Base-by-base conservation (phyloP, 2,797 vertebrate species). In the Morelia viridis region DNA sequence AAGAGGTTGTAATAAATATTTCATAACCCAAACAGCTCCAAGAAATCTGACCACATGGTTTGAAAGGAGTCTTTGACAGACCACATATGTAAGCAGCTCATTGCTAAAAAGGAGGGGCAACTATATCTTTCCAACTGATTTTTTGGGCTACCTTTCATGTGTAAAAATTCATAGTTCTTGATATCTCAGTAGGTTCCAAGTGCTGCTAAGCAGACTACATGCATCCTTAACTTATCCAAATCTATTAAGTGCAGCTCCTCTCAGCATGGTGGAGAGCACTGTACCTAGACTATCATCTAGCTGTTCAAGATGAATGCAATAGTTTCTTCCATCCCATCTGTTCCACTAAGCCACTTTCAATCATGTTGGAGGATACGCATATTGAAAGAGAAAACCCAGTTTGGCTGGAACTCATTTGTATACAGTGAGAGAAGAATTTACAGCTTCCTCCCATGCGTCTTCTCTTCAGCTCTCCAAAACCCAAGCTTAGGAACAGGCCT, bases 401-500 rank as follows among this genome's bases (percentile, higher is more conserved):
- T 93, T 19, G 86, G 53, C 87, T 12, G 35, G 89, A 91, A 60
- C 84, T 91, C 3, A 12, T 22, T 90, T 92, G 62, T 89, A 90
- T 86, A 91, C 89, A 80, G 9, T n/a, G 8, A 61, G 56, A 92
- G 46, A 89, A 61, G 88, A 92, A 88, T n/a, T 86, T 26, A 41
- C 17, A 61, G 57, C 65, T 83, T 26, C 58, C 13, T 56, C 91
- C 92, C 61, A 57, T 93, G 91, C 87, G 71, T 80, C 65, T 89
- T 71, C 91, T 83, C 9, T 24, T 28, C n/a, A 35, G 2, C 17
- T 53, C 46, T 60, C n/a, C 24, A 6, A n/a, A 60, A 13, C 89
- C 31, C 13, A 91, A 94, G 76, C 58, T 80, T 91, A 93, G 91
- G 92, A 93, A 80, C 71, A 92, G 92, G 83, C 92, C 80, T 71